Conservation (phyloP, 2,113 vertebrate species). For the Atherinomorus stipes region DNA sequence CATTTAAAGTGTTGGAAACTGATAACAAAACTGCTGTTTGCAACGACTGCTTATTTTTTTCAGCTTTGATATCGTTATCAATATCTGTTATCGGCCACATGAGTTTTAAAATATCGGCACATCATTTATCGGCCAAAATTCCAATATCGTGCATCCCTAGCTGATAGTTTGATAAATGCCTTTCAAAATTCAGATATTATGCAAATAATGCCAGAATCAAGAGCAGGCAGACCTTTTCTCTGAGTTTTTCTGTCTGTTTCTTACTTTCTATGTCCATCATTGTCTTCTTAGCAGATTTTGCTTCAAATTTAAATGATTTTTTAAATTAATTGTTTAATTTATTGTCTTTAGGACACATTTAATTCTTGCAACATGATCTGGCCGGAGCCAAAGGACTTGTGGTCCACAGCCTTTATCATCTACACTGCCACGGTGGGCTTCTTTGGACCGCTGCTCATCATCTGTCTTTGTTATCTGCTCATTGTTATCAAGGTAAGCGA, state of each 20-base stretch:
- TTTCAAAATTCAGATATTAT: no score
- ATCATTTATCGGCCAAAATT: no score
- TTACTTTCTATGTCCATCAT: background rate
- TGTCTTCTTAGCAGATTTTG: background rate
- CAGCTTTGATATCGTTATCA: no score
- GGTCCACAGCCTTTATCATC: slow-evolving; percentile 91
- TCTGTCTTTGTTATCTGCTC: slow-evolving; percentile 94
- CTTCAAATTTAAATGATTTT: background rate
- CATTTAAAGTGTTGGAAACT: no score
- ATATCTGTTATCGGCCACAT: no score
- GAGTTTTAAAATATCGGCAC: no score
- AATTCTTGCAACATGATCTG: slow-evolving; percentile 95
- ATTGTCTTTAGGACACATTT: slow-evolving; percentile 80
- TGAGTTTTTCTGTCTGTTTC: background rate
- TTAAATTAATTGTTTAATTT: background rate
- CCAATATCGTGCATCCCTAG: no score
- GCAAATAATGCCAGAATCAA: no score
- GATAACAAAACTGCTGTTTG: no score
- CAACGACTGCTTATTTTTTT: no score
- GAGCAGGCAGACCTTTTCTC: no score
- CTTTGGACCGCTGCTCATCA: slow-evolving; percentile 91
- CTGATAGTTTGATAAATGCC: no score
- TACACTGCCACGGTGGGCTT: slow-evolving; percentile 93
- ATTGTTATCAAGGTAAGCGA: slow-evolving; percentile 85
- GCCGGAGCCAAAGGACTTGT: slow-evolving; percentile 90